Evolutionary conservation across 2,888 invertebrate species (phyloP), one percentile per base, ranked within the genome.

Genomic region (Ellobium chinense): DNA sequence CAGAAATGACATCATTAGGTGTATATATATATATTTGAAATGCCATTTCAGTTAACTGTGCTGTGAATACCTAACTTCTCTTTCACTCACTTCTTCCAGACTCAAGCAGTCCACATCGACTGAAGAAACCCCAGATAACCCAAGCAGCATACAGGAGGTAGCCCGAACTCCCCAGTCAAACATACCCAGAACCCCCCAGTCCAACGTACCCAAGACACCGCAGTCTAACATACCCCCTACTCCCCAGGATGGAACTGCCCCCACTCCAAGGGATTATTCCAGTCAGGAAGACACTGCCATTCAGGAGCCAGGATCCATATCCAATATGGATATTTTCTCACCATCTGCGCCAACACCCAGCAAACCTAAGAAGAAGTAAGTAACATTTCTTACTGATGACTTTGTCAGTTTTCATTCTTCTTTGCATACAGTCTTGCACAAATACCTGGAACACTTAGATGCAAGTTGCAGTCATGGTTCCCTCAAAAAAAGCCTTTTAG

Each of bases 281-380:
- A 54, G 21, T 3, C 46, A 62, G 24, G 75, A 75, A 34, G 75
- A 74, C 24, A n/a, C 68, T 18, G 29, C 73, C 14, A 80, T 81
- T 29, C 81, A 86, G 66, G 88, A 88, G 80, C 89, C 90, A 18
- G 85, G 88, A 54, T 89, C 91, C 46, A 85, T 90, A 9, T 82
- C 88, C 39, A 87, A 85, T 29, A 85, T 88, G 36, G 90, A 91
- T 1, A 87, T 88, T 3, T 78, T 87, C 37, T 85, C 87, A 18
- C 78, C 73, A 31, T 78, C 80, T 31, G 69, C 75, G 9, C 82
- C 85, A 21, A 81, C 82, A 31, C 86, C 88, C 54, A 87, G 88
- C 69, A 88, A 88, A 79, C 83, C 88, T 46, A 90, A 89, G 87
- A 86, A 84, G 76, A 85, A 83, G 87, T 88, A 73, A 80, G n/a